phyloP scores from a whole-genome alignment of 2,113 vertebrate genomes.

The Clupea harengus region DNA sequence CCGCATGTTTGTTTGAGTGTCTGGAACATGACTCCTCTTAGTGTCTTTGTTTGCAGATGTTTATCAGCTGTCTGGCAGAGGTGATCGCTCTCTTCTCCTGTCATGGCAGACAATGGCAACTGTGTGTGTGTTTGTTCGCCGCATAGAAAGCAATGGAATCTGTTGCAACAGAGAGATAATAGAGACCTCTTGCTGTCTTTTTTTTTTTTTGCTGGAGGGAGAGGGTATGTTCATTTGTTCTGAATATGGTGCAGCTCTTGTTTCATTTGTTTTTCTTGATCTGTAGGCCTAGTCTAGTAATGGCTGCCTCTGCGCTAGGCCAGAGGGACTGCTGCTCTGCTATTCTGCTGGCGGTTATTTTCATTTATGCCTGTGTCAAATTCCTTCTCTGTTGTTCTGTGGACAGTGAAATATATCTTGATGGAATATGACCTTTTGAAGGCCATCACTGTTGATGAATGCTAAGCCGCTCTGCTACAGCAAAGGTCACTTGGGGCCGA shows the following conservation, averaged over 20 bases:
- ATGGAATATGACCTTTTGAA: neutral
- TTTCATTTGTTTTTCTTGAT: neutral
- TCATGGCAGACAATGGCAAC: slow-evolving; percentile 1
- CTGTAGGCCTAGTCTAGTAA: neutral
- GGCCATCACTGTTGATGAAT: neutral
- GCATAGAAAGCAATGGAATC: neutral
- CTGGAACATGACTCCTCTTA: slow-evolving; percentile 5
- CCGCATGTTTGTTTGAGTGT: neutral
- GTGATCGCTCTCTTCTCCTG: neutral
- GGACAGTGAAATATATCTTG: neutral
- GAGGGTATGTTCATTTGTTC: neutral
- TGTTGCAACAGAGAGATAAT: neutral
- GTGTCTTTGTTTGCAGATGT: slow-evolving; percentile 6
- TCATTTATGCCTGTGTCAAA: neutral
- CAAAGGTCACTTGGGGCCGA: neutral
- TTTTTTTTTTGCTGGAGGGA: neutral
- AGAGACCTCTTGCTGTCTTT: neutral
- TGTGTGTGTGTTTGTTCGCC: neutral
- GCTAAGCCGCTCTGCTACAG: neutral
- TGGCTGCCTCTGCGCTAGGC: neutral
- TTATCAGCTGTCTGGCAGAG: neutral
- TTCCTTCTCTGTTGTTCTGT: neutral
- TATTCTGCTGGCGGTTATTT: neutral
- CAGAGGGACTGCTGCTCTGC: neutral
- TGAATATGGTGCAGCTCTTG: neutral